A percentile compares a stretch with the other conserved stretches of the same genome.
Evolutionary conservation across 2,888 invertebrate genomes (phyloP).

Genomic region (Gandaritis pyraliata): DNA sequence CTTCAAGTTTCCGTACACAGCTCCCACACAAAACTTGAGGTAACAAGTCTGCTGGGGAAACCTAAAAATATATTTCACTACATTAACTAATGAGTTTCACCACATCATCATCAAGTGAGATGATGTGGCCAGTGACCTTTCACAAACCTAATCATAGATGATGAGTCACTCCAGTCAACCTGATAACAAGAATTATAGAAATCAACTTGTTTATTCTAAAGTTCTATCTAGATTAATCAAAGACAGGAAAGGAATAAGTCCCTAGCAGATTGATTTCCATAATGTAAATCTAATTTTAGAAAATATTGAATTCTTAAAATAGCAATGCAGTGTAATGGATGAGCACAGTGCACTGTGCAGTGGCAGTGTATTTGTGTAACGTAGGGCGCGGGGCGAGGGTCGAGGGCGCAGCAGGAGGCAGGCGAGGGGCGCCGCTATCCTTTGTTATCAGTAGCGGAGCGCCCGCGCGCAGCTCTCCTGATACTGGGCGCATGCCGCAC

Average conservation of each 20-base stretch:
- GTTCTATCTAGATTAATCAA: slow-evolving; percentile 42
- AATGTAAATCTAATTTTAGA: slow-evolving; percentile 79
- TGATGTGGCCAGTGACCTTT: slow-evolving; percentile 79
- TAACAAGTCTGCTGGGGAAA: slow-evolving; percentile 89
- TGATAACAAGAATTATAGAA: slow-evolving; percentile 49
- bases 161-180: slow-evolving; percentile 72
- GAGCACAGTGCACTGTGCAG: slow-evolving; percentile 55
- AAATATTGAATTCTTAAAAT: slow-evolving; percentile 80
- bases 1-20: slow-evolving; percentile 90
- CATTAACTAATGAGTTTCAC: slow-evolving; percentile 63
- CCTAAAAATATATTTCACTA: slow-evolving; percentile 81
- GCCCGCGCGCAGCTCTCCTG: slow-evolving; percentile 53
- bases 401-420: slow-evolving; percentile 45
- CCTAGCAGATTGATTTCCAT: slow-evolving; percentile 71
- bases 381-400: slow-evolving; percentile 45
- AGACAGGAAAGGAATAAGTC: slow-evolving; percentile 60
- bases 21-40: slow-evolving; percentile 91
- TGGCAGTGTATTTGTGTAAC: slow-evolving; percentile 45
- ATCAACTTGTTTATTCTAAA: slow-evolving; percentile 45
- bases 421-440: slow-evolving; percentile 58
- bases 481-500: slow-evolving; percentile 70
- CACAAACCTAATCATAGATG: slow-evolving; percentile 73
- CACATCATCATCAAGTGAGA: slow-evolving; percentile 62
- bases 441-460: slow-evolving; percentile 75
- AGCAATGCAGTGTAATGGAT: slow-evolving; percentile 66